Evolutionary conservation across 2,113 vertebrate genomes (phyloP), one percentile per base, ranked within the genome.

Genomic region (Seriola rivoliana): DNA sequence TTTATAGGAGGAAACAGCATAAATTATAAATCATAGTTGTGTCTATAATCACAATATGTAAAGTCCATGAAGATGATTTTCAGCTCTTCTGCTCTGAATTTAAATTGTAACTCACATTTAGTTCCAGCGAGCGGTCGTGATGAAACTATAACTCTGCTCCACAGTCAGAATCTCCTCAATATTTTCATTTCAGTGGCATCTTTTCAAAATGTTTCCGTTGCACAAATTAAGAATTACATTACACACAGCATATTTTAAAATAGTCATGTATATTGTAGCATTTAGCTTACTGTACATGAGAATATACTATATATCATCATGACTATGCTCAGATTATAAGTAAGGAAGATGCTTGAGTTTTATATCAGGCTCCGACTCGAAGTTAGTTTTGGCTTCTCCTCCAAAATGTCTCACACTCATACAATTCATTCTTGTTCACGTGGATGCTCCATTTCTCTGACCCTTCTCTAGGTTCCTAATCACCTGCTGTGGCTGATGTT

Each of bases 401-500:
- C 36, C n/a, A 4, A 32, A 34, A 50, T 21, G 13, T 67, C 67
- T 64, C 19, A 4, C 52, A 16, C 8, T 63, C n/a, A 8, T 58
- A 9, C 25, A 11, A 12, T 63, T 34, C 36, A 11, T 67, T 68
- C 16, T n/a, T 57, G 2, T 60, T 67, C 16, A 42, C 44, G 3
- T 46, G 4, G 9, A 14, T 44, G 7, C 4, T 6, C 3, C 23
- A 16, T 40, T 46, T 8, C 5, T 73, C n/a, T 2, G n/a, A 46
- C 50, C 4, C 32, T 12, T 42, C 29, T 66, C n/a, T 17, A 98
- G 97, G 97, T 98, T 60, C 97, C 97, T 50, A 99, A 99, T 81
- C 97, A 99, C 88, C 80, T 98, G 70, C 95, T 99, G 90, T 98
- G 97, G 97, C 92, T 99, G 70, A 97, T 99, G 85, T 99, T 98